These are phyloP conservation scores for Serripes groenlandicus DNA, from an alignment of 2,888 invertebrate species.

Conservation along the genomic window DNA sequence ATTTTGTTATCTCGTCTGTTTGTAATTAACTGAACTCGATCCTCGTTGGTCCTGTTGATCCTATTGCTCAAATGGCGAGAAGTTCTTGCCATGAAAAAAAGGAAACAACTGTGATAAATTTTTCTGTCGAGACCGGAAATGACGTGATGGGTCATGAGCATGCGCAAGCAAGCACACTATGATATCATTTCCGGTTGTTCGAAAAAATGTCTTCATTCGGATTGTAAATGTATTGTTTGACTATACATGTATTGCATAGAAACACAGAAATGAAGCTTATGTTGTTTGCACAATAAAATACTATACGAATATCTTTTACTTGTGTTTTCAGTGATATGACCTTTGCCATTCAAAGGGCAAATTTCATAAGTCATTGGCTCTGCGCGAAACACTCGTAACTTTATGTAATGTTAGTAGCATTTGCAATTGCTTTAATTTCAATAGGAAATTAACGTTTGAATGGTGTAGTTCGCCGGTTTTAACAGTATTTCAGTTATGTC, in stretches of 20 bases:
- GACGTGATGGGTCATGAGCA: background rate
- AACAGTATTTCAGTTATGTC: too few relatives aligned
- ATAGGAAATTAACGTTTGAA: too few relatives aligned
- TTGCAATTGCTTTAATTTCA: too few relatives aligned
- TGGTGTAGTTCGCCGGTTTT: too few relatives aligned
- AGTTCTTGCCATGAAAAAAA: background rate
- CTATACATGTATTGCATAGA: slow-evolving; percentile 56
- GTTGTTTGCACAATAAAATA: slow-evolving; percentile 78
- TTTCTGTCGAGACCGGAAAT: background rate
- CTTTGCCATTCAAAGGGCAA: background rate
- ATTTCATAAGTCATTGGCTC: too few relatives aligned
- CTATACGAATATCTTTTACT: slow-evolving; percentile 22
- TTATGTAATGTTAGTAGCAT: too few relatives aligned
- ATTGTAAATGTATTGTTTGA: slow-evolving; percentile 56
- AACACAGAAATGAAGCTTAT: slow-evolving; percentile 70
- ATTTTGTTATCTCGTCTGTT: too few relatives aligned
- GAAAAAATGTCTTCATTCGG: background rate
- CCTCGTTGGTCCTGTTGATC: background rate
- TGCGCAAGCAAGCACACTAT: background rate
- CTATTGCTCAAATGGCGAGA: background rate
- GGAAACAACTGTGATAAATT: background rate
- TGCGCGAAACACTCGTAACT: too few relatives aligned
- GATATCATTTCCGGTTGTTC: background rate
- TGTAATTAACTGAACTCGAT: too few relatives aligned
- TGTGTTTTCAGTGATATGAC: too few relatives aligned